Evolutionary conservation across 2,888 invertebrate genomes (phyloP), one percentile per base, ranked within the genome.

Genomic region (Lycophotia porphyrea): DNA sequence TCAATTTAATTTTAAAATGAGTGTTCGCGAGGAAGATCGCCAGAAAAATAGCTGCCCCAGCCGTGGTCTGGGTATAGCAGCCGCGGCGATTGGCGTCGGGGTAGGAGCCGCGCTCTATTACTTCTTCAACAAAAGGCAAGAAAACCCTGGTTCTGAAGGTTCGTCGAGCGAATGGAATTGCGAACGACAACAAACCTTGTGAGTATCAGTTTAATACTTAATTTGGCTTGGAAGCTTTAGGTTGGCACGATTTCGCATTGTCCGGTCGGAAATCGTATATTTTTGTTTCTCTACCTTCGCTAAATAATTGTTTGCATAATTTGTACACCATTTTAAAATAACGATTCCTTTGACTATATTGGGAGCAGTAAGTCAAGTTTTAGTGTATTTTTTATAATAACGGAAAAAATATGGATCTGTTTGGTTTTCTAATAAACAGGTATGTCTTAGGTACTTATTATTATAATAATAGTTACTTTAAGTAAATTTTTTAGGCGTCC

Each of bases 61-160:
- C 88, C 93, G 95, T 68, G 96, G 96, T 1, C 86, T 95, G 0
- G 96, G 95, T 7, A 84, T 95, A 2, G 96, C 95, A 65, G 95
- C 94, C 27, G 95, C 95, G 75, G 96, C 95, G 0, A 91, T 96
- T 78, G 95, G 96, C 80, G 94, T 95, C 70, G 95, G 96, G 0
- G 94, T 96, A 88, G 96, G 96, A 68, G 95, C 96, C 5, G 96
- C 96, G 34, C 76, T 96, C 84, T 96, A 95, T 90, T 96, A 96
- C 91, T 93, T 93, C 89, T 94, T 95, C 83, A 95, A 90, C 85
- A 95, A 94, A 88, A 84, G 93, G 67, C 83, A 90, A 42, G 95
- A 94, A 79, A 89, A 93, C 34, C 94, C 94, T 2, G 89, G 91
- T 68, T 79, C 88, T 1, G 92, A 91, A 80, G 95, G 94, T 24